Conservation (phyloP, 1,140 invertebrate genomes). For the Plodia interpunctella region DNA sequence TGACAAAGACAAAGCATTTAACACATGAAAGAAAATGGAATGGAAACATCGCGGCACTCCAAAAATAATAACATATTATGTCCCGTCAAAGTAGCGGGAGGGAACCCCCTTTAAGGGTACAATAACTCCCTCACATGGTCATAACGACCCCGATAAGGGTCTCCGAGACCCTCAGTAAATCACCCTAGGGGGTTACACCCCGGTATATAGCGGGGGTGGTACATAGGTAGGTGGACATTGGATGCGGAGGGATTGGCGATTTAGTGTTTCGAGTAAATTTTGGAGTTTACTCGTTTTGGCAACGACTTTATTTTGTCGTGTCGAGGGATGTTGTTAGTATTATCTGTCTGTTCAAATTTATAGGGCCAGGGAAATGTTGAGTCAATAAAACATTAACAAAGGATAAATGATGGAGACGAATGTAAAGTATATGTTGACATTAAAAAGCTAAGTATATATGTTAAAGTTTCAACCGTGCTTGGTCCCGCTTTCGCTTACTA, state of each 20-base stretch:
- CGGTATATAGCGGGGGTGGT: constrained; percentile 40
- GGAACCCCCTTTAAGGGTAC: constrained; percentile 35
- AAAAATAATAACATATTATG: constrained; percentile 54
- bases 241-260: constrained; percentile 13
- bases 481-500: too few species aligned
- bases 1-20: not conserved
- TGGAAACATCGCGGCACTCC: constrained; percentile 29
- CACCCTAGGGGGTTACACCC: constrained; percentile 57
- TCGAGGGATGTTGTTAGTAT: not conserved
- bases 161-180: constrained; percentile 61
- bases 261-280: not conserved
- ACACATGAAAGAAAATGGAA: constrained; percentile 30
- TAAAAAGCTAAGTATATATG: too few species aligned
- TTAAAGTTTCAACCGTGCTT: too few species aligned
- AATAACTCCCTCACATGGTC: constrained; percentile 73
- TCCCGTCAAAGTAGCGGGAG: constrained; percentile 51
- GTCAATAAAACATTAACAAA: too few species aligned
- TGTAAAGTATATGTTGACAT: too few species aligned
- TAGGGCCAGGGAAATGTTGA: too few species aligned
- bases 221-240: constrained; percentile 36
- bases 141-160: constrained; percentile 72
- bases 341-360: too few species aligned
- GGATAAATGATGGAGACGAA: too few species aligned
- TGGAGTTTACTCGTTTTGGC: not conserved
- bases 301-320: not conserved